Base-by-base conservation (phyloP, 1,140 invertebrate genomes). In the Leptinotarsa undecemlineata region DNA sequence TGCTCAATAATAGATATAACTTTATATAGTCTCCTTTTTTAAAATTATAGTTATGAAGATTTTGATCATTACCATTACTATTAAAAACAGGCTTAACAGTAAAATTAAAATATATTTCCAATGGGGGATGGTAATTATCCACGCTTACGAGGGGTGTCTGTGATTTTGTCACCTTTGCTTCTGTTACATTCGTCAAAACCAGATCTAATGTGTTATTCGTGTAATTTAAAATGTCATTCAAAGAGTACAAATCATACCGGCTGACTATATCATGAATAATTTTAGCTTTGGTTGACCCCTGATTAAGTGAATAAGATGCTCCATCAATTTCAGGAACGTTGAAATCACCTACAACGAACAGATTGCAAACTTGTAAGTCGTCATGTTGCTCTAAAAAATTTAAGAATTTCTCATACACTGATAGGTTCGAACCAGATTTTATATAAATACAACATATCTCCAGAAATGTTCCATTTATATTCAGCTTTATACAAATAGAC, bases 301-400 rank as follows among this genome's bases (percentile, higher is more conserved):
- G 57, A 60, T 60, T 26, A 26, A 26, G 23, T 26, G 19, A 17
- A 17, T 60, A 19, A 17, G 19, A 60, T 19, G 57, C 57, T 15
- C 63, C 63, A 66, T 23, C 21, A 15, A 66, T 66, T 21, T 66
- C 63, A 23, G 63, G 21, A 15, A 66, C 21, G 21, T 66, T 66
- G 21, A 66, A 66, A 66, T 66, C 63, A 66, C 63, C 63, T 66
- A 66, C 21, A 66, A n/a, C 17, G 8, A 66, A 66, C 63, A 66
- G 17, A 23, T 23, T n/a, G 21, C 14, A 17, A 19, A 14, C 14
- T 17, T 66, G n/a, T 23, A 66, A 21, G 15, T 66, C 63, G 21
- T n/a, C 21, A 23, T 66, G 17, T 19, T 14, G 15, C 21, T 66
- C n/a, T 23, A 66, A 21, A 15, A 21, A 66, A 66, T 66, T 14